Conservation (phyloP, 2,113 vertebrate genomes). For the Erythrolamprus reginae region DNA sequence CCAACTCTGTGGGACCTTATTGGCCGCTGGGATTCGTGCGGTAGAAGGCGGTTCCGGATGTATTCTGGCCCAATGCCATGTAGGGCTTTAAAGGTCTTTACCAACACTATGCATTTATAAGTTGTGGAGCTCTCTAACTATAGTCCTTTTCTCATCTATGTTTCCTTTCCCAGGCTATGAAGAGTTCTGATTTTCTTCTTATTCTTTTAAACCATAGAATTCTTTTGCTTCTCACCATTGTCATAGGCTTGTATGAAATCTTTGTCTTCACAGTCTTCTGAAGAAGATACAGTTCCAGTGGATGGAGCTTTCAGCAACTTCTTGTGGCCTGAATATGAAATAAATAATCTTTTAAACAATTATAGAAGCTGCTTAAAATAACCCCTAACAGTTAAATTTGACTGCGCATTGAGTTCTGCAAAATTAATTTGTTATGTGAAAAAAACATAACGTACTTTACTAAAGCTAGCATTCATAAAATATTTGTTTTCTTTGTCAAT, state of each 20-base stretch:
- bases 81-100: too few species aligned
- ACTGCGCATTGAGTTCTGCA: not conserved
- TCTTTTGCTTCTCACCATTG: conserved; percentile 54
- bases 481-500: not conserved
- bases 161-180: not conserved
- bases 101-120: not conserved
- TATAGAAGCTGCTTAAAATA: not conserved
- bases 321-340: conserved; percentile 40
- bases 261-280: conserved; percentile 83
- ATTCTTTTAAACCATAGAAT: not conserved
- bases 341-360: not conserved
- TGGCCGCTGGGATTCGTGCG: too few species aligned
- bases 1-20: too few species aligned
- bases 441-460: not conserved
- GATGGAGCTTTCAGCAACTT: conserved; percentile 71
- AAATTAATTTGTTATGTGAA: not conserved
- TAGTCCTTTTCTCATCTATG: not conserved
- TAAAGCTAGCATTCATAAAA: not conserved
- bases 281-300: conserved; percentile 80
- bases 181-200: not conserved
- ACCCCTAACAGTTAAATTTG: not conserved
- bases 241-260: conserved; percentile 69
- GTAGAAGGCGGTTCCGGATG: too few species aligned
- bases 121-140: not conserved
- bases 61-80: too few species aligned